Conservation (phyloP, 2,888 invertebrate genomes). For the Lasioglossum figueresi region DNA sequence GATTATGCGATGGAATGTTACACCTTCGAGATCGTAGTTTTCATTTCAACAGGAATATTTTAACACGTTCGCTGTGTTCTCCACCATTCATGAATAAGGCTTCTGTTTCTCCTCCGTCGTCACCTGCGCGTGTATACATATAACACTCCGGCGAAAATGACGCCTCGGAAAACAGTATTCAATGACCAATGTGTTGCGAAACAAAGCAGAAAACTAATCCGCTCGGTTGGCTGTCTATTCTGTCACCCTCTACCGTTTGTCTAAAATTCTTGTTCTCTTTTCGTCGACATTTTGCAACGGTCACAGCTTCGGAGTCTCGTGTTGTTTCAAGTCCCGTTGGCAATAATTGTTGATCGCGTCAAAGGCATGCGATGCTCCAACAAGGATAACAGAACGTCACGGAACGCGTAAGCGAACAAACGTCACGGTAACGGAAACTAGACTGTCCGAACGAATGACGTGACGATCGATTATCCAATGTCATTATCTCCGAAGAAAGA, state of each 20-base stretch:
- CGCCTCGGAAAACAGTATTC: constrained; percentile 1
- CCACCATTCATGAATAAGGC: background rate
- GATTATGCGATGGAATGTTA: background rate
- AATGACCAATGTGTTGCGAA: background rate
- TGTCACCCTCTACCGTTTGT: too few species aligned
- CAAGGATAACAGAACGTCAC: background rate
- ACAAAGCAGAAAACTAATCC: constrained; percentile 11
- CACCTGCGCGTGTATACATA: background rate
- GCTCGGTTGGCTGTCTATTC: too few species aligned
- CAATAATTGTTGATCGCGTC: background rate
- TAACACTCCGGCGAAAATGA: background rate
- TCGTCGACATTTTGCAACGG: too few species aligned
- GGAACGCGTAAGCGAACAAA: background rate
- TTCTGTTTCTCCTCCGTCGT: background rate
- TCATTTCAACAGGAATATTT: background rate
- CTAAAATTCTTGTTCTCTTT: too few species aligned
- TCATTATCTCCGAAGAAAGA: background rate
- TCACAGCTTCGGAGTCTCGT: background rate
- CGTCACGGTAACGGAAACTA: background rate
- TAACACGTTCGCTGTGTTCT: background rate
- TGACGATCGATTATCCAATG: background rate
- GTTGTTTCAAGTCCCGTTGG: background rate
- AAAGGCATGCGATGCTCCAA: background rate
- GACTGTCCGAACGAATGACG: background rate
- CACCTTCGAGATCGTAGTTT: background rate